Percentiles rank a stretch among this genome's conserved stretches.
Conservation (phyloP, 2,888 invertebrate species). For the Scrobipalpa atriplicella region DNA sequence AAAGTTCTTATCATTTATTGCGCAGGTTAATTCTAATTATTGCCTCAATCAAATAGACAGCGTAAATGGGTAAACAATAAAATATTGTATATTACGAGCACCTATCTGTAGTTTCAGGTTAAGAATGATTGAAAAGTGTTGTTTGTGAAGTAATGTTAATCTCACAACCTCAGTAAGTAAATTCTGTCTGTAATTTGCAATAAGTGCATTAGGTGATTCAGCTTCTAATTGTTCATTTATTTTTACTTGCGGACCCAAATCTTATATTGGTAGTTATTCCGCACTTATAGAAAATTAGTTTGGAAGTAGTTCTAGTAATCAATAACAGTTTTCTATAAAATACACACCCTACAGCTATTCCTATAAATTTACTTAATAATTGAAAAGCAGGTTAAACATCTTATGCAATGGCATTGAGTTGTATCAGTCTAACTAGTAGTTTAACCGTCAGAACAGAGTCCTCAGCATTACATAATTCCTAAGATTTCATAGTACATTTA, state of each 20-base stretch:
- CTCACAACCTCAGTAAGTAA: constrained; percentile 42
- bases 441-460: constrained; percentile 45
- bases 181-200: neutral
- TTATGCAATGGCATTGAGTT: constrained; percentile 52
- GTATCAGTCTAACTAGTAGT: constrained; percentile 62
- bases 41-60: constrained; percentile 62
- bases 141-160: constrained; percentile 46
- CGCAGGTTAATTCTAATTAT: constrained; percentile 61
- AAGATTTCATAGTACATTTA: constrained; percentile 52
- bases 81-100: constrained; percentile 46
- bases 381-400: constrained; percentile 59
- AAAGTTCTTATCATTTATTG: constrained; percentile 59
- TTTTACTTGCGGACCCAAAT: neutral
- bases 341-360: constrained; percentile 47
- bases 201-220: neutral
- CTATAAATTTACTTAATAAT: constrained; percentile 36
- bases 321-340: constrained; percentile 38
- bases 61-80: constrained; percentile 45
- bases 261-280: neutral
- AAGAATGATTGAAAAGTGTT: constrained; percentile 29
- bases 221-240: neutral
- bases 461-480: constrained; percentile 38
- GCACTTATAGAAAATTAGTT: neutral
- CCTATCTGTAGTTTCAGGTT: constrained; percentile 42
- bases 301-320: constrained; percentile 41